Conservation (phyloP, 35 echinoderm and acorn worm genomes). For the Ophioderma brevispina region DNA sequence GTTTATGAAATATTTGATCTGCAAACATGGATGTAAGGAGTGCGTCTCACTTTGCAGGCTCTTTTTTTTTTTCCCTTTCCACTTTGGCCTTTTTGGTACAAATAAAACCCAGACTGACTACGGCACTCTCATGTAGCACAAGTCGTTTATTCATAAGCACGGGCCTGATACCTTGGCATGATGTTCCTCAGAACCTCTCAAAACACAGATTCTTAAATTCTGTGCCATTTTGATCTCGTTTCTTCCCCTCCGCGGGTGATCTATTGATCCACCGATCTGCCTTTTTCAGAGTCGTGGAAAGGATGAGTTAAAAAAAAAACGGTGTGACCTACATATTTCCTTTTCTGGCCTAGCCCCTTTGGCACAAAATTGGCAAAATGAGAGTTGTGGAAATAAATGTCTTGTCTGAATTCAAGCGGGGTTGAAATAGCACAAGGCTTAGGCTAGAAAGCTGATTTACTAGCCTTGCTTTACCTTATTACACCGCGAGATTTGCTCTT, state of each 20-base stretch:
- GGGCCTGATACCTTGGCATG: no score
- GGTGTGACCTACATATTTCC: constrained; percentile 5
- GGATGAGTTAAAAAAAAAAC: not conserved
- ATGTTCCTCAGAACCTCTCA: no score
- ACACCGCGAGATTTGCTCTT: no score
- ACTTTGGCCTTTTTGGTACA: no score
- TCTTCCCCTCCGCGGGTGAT: not conserved
- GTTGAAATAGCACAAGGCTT: not conserved
- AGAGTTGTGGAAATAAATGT: not conserved
- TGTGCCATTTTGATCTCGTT: constrained; percentile 7
- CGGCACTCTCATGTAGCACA: no score
- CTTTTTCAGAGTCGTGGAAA: not conserved
- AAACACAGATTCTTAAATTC: not conserved
- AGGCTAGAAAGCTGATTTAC: not conserved
- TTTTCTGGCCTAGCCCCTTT: not conserved
- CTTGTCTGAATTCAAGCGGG: not conserved
- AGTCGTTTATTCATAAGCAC: no score
- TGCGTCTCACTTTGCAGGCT: no score
- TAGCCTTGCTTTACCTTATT: not conserved
- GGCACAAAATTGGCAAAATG: not conserved
- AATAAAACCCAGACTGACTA: no score
- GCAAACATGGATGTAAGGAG: no score
- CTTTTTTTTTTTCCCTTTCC: no score
- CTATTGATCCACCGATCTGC: not conserved
- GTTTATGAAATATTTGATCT: no score